Base-by-base conservation (phyloP, 1,140 invertebrate species). In the Zaprionus inermis region DNA sequence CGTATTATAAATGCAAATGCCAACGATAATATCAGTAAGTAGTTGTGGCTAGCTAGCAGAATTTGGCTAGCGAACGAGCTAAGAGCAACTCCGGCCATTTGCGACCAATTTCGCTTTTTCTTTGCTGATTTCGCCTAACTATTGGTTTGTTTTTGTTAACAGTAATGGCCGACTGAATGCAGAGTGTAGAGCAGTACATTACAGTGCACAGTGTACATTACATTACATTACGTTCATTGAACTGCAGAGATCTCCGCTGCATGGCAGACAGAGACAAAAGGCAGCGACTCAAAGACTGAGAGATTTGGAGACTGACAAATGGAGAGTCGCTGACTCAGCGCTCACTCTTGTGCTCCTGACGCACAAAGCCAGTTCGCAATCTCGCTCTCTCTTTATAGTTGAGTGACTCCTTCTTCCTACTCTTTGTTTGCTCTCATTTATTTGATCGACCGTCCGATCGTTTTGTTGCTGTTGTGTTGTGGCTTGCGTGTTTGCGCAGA, bases 71-170 rank as follows among this genome's bases (percentile, higher is more conserved):
- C 38, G n/a, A 44, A 44, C n/a, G 38, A 44, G n/a, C n/a, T 30
- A 32, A 52, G 64, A 46, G 32, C 41, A 52, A 22, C 67, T 49
- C 20, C 36, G 60, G 46, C 59, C 49, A 66, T 64, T 74, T 56
- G 78, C 65, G 78, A 84, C 77, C 9, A 34, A 66, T 76, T 80
- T 84, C 61, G 69, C 66, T 24, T 73, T 36, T 68, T 56, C 52
- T 71, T 73, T 66, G 75, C 56, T 78, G 78, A 76, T 55, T 81
- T 81, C 66, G 72, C 61, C 82, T 83, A 88, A 88, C 82, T 86
- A 79, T 72, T 85, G 86, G 75, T 82, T 85, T 85, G 78, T 85
- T 85, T 85, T 86, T 61, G 82, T 88, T 88, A 86, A 88, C 83
- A 79, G 84, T 88, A 88, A 83, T 88, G 83, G 72, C 72, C 69